Evolutionary conservation across 2,797 vertebrate species (phyloP), one percentile per base, ranked within the genome.

Genomic region (Danionella dracula): DNA sequence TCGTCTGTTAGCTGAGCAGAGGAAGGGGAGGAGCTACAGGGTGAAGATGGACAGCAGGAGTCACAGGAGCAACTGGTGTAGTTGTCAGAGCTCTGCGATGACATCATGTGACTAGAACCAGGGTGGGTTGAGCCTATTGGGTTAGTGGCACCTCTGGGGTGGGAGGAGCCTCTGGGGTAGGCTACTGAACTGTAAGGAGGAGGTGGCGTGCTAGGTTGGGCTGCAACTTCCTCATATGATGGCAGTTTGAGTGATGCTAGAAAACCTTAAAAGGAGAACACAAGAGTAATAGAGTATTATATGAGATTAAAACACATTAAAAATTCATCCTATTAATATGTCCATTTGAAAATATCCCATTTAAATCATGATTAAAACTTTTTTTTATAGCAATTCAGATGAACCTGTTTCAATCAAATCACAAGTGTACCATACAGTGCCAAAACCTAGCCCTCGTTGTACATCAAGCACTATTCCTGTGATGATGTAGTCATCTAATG

Each of bases 181-280:
- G 74, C 46, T 31, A 92, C 83, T 0, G 91, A 81, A 69, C 92
- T 93, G 81, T 97, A 97, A 0, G 95, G 93, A 0, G 95, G 94
- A 0, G 94, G 95, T 0, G 94, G 95, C 0, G 93, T 95, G 70
- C 89, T 85, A 1, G 94, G 94, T 32, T 88, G 91, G 27, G 91
- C 91, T 0, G 91, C 92, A 58, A 95, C 94, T 75, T 97, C 94
- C 80, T 97, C 95, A 0, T 97, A 97, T 68, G 94, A 93, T 0
- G 95, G 95, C 45, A 96, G 87, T 85, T 97, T 97, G 74, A 95
- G 91, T 13, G 93, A 89, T 4, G 92, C 93, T 81, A 97, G 79
- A 73, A 95, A 90, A 84, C 95, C 95, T 94, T 70, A 21, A 68
- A 37, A 79, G 12, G 13, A 58, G 5, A 64, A 17, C 15, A 19